Conservation (phyloP, 2,113 vertebrate genomes). For the Hydropotes inermis region DNA sequence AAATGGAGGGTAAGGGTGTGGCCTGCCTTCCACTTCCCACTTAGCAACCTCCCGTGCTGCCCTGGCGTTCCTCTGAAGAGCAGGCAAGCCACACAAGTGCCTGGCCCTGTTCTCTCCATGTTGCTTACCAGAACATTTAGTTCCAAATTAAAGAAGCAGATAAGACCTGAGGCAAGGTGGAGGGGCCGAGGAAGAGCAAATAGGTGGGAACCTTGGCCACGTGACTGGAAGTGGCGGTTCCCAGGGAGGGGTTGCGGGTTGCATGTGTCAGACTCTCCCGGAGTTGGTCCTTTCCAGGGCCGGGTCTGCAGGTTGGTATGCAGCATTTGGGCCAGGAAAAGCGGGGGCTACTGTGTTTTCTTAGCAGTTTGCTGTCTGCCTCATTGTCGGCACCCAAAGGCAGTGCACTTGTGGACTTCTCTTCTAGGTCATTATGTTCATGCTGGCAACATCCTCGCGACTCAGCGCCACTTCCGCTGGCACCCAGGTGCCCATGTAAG, state of each 20-base stretch:
- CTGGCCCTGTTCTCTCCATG: not conserved
- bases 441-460: constrained; percentile 93
- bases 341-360: not conserved
- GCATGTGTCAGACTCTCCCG: not conserved
- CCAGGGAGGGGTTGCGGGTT: not conserved
- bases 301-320: not conserved
- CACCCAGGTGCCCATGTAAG: constrained; percentile 95
- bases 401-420: not conserved
- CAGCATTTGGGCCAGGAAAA: not conserved
- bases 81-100: not conserved
- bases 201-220: not conserved
- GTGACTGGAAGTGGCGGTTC: not conserved
- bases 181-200: not conserved
- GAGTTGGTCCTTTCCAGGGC: not conserved
- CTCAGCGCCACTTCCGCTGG: constrained; percentile 91
- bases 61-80: not conserved
- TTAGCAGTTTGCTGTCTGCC: not conserved
- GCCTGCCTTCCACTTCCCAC: not conserved
- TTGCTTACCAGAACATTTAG: not conserved
- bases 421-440: constrained; percentile 90
- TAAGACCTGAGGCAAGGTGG: not conserved
- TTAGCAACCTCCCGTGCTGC: not conserved
- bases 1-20: constrained; percentile 86
- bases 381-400: not conserved
- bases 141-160: not conserved